Base-by-base conservation (phyloP, 1,140 invertebrate species). In the Euwallacea similis region DNA sequence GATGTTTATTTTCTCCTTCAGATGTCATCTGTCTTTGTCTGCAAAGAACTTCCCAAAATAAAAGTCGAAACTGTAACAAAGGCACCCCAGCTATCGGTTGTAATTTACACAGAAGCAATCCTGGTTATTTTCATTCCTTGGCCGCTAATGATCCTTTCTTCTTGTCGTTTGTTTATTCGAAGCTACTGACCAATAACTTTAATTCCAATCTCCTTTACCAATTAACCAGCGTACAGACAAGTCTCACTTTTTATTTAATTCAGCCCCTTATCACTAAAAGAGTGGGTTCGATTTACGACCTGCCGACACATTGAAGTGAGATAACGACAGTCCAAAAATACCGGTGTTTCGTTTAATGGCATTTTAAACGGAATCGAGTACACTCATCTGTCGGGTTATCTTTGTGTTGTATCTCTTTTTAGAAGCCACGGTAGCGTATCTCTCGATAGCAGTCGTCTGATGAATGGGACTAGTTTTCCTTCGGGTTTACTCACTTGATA, bases 231-330 rank as follows among this genome's bases (percentile, higher is more conserved):
- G 67, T 62, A 69, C 59, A 69, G 59, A 62, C 67, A 69, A 69
- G 67, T 69, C 67, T 69, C 59, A 69, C 59, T 69, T 69, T 69
- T 69, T 69, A 69, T 69, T 69, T 69, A 69, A 69, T 69, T 69
- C 67, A 62, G 47, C 41, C 46, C 54, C 59, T 69, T 69, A 69
- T 69, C 67, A 69, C 47, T 61, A 33, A 69, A 62, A 69, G 67
- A 69, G 67, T 69, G 67, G 67, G 67, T 69, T 69, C 67, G 60
- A 69, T 69, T 69, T 69, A 69, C 67, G 67, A 55, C 67, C 67
- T 69, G 59, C 67, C 67, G 67, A 69, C 67, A 69, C 67, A 69
- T 62, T 62, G 67, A 55, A 69, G 67, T 69, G 67, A 69, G 67
- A 69, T 69, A 69, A 69, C 67, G 67, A 69, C 67, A 69, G 67